Evolutionary conservation across 2,888 invertebrate genomes (phyloP), one percentile per base, ranked within the genome.

Genomic region (Monopis laevigella): DNA sequence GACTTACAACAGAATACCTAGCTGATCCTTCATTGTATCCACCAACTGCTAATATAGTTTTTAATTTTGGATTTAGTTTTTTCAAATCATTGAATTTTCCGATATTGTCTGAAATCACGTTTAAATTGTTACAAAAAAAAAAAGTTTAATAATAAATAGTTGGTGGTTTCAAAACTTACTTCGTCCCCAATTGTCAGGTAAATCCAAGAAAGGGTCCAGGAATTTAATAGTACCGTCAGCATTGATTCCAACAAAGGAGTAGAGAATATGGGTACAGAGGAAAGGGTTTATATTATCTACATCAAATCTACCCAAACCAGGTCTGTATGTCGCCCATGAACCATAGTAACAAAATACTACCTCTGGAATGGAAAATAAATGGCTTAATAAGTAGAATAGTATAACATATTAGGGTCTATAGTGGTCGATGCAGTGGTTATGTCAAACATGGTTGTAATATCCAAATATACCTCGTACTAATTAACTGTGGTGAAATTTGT

Each of bases 221-320:
- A 86, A 63, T 2, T 68, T 58, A 0, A 89, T 55, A 0, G 61
- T 65, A 1, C 86, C 86, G 32, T 77, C 64, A 1, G 55, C 43
- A 27, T 82, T 62, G 7, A 92, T 70, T 1, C 90, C 92, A 18
- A 86, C 82, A 55, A 93, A 93, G 0, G 87, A 68, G 56, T 92
- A 93, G 10, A 91, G 82, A 32, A 89, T 42, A 55, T 93, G 92
- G 0, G 92, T 91, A 58, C 92, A 93, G 0, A 89, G 66, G 6
- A 61, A 62, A 0, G 89, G 82, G 51, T 91, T 84, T 28, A 92
- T 87, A 44, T 88, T 52, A 7, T 82, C 74, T 0, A 90, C 84
- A 6, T 84, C 78, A 51, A 87, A 91, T 56, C 86, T 82, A 1
- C 91, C 92, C 36, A 69, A 55, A 0, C 83, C 85, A 0, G 58